Evolutionary conservation across 2,888 invertebrate species (phyloP).

Genomic region (Orchestes rusci): DNA sequence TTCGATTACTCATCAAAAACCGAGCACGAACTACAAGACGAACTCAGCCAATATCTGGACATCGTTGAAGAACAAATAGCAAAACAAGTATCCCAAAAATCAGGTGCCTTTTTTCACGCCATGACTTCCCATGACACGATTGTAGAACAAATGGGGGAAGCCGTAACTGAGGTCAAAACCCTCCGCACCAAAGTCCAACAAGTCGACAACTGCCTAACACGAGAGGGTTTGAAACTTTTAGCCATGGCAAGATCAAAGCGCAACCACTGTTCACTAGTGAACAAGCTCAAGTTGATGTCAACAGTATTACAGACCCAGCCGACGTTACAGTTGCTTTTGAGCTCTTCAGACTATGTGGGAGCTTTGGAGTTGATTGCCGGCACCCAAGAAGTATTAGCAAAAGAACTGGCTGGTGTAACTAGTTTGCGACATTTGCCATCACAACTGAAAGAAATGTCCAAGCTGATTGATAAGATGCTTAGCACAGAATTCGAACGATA

Average conservation of each 20-base stretch:
- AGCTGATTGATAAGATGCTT: slow-evolving; percentile 94
- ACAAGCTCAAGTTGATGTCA: slow-evolving; percentile 81
- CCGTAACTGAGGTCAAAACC: slow-evolving; percentile 59
- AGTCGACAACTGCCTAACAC: slow-evolving; percentile 72
- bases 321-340: slow-evolving; percentile 88
- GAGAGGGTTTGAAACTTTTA: slow-evolving; percentile 71
- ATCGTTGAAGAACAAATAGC: slow-evolving; percentile 91
- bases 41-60: slow-evolving; percentile 89
- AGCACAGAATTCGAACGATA: slow-evolving; percentile 90
- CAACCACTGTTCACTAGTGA: slow-evolving; percentile 59
- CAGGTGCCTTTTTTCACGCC: slow-evolving; percentile 95
- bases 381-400: slow-evolving; percentile 87
- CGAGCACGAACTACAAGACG: slow-evolving; percentile 74
- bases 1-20: slow-evolving; percentile 32
- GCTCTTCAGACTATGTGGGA: slow-evolving; percentile 94
- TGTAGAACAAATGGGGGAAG: slow-evolving; percentile 87
- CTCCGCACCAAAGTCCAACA: slow-evolving; percentile 68
- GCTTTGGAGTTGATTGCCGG: slow-evolving; percentile 82
- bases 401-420: slow-evolving; percentile 85
- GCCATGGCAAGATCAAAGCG: slow-evolving; percentile 58
- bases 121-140: slow-evolving; percentile 97
- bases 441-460: slow-evolving; percentile 91
- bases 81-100: slow-evolving; percentile 87
- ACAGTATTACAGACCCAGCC: slow-evolving; percentile 98
- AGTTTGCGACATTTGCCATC: slow-evolving; percentile 94